Evolutionary conservation across 2,888 invertebrate genomes (phyloP), one percentile per base, ranked within the genome.

Genomic region (Boloria euphrosyne): DNA sequence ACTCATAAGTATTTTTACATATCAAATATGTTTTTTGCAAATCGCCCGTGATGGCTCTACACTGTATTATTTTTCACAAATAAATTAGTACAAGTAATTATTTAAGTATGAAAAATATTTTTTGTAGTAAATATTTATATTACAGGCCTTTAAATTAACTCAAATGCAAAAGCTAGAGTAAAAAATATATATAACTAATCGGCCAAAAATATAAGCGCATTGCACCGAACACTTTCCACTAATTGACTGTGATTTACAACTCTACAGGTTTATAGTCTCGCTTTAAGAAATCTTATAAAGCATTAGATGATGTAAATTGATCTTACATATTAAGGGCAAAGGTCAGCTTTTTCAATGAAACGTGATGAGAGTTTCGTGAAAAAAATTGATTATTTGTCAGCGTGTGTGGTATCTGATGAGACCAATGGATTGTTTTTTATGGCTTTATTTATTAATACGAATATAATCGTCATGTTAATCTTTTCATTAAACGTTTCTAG

Each of bases 241-340:
- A 85, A 87, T 86, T 85, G 87, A 80, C 78, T 80, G 80, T 85
- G 85, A 89, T 88, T 89, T 87, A 88, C 83, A 85, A 84, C 82
- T 80, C 70, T 72, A 78, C 68, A 78, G 80, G 81, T 81, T 88
- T 83, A 85, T 83, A 80, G 81, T 80, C 65, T 17, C 63, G 68
- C 62, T 64, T 63, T 57, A 58, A 65, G 47, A 64, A 57, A 63
- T 73, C 66, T 53, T 66, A 62, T 68, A 73, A 66, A 61, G 69
- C 64, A 58, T 50, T 14, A 38, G 31, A 66, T 27, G 62, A 47
- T 50, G 52, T 22, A 75, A 74, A 75, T 69, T 71, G 69, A 74
- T 71, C 76, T 73, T 49, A 57, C 17, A 68, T 73, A 71, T 38
- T 22, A 46, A 47, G 6, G 0, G 0, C 0, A 49, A 13, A 70